A percentile compares a stretch with the other conserved stretches of the same genome.
These are phyloP conservation scores for Nasonia giraulti DNA, from an alignment of 1,140 invertebrate species.

Conservation along the genomic window DNA sequence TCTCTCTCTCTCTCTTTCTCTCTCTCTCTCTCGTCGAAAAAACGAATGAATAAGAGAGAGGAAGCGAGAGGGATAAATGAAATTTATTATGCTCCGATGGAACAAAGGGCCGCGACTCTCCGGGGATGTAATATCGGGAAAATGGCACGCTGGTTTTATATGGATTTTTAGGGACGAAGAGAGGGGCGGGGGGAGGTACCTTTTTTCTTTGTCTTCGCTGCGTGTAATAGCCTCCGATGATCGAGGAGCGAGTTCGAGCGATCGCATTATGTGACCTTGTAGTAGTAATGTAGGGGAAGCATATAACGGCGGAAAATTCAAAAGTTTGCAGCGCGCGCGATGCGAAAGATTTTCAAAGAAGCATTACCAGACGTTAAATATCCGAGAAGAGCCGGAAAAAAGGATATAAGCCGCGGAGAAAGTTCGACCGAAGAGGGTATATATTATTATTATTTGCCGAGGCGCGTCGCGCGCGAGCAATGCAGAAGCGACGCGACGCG, in stretches of 20 bases:
- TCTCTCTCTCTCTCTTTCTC: too few species aligned
- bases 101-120: background rate
- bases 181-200: too few species aligned
- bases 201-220: constrained; percentile 6
- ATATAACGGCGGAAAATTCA: background rate
- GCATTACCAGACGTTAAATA: background rate
- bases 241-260: too few species aligned
- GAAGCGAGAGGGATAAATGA: constrained; percentile 10
- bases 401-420: background rate
- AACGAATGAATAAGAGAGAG: background rate
- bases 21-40: background rate
- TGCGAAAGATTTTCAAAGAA: background rate
- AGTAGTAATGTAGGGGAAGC: background rate
- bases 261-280: background rate
- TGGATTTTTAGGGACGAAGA: too few species aligned
- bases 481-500: background rate
- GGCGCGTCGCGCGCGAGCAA: background rate
- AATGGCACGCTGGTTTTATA: background rate
- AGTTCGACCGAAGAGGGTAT: background rate
- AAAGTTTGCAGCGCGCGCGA: background rate
- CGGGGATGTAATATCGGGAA: background rate
- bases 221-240: background rate
- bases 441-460: constrained; percentile 14
- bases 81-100: constrained; percentile 23
- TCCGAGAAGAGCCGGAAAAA: background rate